Evolutionary conservation across 2,113 vertebrate species (phyloP), one percentile per base, ranked within the genome.

Genomic region (Myotis lucifugus): DNA sequence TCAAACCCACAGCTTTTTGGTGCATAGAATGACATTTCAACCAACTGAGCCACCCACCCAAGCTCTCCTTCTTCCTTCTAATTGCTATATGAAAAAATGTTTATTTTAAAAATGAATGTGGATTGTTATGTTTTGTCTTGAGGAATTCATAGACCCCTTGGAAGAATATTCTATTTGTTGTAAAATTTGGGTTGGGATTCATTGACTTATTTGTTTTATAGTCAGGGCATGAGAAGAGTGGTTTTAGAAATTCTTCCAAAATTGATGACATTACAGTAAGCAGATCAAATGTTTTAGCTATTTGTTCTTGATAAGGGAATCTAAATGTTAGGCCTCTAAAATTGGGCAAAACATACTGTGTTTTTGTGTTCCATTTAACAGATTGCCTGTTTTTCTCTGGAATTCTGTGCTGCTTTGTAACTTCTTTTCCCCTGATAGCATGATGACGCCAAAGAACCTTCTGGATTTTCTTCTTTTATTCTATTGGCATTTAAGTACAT

Each of bases 391-490:
- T 88, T 90, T 93, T 78, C 81, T 93, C 61, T 56, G 64, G 82
- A 88, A 84, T 91, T 83, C 29, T 93, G 32, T 88, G 48, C 5
- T 85, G 23, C 40, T 89, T 81, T 32, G 5, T 91, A 46, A 25
- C 40, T 69, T 77, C 46, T 82, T 96, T 94, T 67, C 77, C 50
- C 82, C 91, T 90, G 64, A 85, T 83, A 95, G 42, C 34, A 61
- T 92, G 90, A 84, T 95, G 87, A 87, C 11, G 5, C 84, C 76
- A 90, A 69, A 96, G 81, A 77, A 94, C 9, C 76, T 85, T 95
- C 78, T 93, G 89, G 79, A 79, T 82, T 96, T 89, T 93, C 50
- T 92, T 82, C 46, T 92, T 93, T 88, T 89, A 52, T 95, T 93
- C 69, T 92, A 0, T 54, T 95, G 86, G 59, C 27, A 61, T 82